Evolutionary conservation across 2,113 vertebrate species (phyloP).

Genomic region (Myrmecophaga tridactyla): DNA sequence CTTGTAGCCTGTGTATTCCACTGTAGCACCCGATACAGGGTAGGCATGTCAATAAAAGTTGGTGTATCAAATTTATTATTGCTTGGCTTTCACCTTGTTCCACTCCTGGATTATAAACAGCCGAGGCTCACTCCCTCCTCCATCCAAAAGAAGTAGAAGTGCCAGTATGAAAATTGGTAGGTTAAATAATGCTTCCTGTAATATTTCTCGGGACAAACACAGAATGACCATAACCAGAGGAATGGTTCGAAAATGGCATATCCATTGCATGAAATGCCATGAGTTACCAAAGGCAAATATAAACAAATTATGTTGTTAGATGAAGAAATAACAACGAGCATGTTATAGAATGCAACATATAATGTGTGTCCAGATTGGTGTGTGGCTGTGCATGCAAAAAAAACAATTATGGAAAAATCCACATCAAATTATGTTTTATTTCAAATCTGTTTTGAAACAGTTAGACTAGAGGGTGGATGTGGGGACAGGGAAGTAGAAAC

Average conservation of each 20-base stretch:
- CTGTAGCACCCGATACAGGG: background rate
- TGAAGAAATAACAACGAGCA: background rate
- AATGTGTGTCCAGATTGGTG: too few relatives aligned
- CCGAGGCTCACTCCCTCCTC: background rate
- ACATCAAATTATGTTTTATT: background rate
- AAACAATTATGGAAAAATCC: background rate
- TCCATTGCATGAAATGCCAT: background rate
- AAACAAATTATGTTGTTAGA: background rate
- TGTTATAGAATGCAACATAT: background rate
- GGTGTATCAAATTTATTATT: background rate
- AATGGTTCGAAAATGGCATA: background rate
- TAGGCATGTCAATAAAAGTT: background rate
- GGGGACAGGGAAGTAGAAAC: background rate
- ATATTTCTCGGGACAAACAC: background rate
- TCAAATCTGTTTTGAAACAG: background rate
- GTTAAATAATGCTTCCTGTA: background rate
- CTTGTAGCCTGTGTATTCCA: fast-evolving
- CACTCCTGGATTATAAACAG: background rate
- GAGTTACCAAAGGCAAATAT: background rate
- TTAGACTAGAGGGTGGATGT: background rate
- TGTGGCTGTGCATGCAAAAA: background rate
- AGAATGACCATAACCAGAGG: too few relatives aligned
- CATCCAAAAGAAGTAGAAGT: background rate
- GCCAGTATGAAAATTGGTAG: background rate
- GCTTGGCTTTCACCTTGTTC: background rate